Conservation (phyloP, 2,113 vertebrate species). For the Hippocampus zosterae region DNA sequence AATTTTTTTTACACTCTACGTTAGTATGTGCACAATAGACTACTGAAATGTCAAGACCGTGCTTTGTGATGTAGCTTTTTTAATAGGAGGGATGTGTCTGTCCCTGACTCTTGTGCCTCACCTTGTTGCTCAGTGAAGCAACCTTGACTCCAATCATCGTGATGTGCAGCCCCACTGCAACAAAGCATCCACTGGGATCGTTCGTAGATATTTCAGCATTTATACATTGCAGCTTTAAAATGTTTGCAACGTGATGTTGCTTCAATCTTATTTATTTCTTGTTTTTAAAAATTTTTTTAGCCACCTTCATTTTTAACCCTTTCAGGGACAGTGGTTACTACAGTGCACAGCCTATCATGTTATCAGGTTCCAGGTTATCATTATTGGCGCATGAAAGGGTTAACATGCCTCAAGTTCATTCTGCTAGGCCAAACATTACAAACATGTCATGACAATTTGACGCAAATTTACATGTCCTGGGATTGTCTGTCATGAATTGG, state of each 20-base stretch:
- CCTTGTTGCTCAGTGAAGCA: conserved; percentile 32
- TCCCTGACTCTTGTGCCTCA: conserved; percentile 42
- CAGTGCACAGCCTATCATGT: too few relatives aligned
- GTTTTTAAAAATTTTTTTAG: background rate
- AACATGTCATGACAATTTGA: background rate
- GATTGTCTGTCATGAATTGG: background rate
- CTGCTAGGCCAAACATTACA: background rate
- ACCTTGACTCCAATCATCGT: conserved; percentile 22
- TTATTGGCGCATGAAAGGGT: too few relatives aligned
- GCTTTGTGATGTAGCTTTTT: background rate
- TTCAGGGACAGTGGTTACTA: too few relatives aligned
- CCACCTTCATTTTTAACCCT: background rate
- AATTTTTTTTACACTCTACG: conserved; percentile 21
- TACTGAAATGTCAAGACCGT: conserved; percentile 6
- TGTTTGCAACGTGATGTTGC: conserved; percentile 16
- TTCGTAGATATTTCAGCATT: conserved; percentile 18
- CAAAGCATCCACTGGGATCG: background rate
- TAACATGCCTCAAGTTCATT: background rate
- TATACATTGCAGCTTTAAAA: conserved; percentile 9
- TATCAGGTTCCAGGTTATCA: too few relatives aligned
- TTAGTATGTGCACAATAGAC: conserved; percentile 41
- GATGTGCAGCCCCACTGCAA: conserved; percentile 10
- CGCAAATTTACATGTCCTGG: background rate
- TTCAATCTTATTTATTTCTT: conserved; percentile 3
- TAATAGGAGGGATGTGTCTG: background rate